Evolutionary conservation across 37 sponge, comb jelly and placozoan species (phyloP).

Genomic region (Agelas oroides): DNA sequence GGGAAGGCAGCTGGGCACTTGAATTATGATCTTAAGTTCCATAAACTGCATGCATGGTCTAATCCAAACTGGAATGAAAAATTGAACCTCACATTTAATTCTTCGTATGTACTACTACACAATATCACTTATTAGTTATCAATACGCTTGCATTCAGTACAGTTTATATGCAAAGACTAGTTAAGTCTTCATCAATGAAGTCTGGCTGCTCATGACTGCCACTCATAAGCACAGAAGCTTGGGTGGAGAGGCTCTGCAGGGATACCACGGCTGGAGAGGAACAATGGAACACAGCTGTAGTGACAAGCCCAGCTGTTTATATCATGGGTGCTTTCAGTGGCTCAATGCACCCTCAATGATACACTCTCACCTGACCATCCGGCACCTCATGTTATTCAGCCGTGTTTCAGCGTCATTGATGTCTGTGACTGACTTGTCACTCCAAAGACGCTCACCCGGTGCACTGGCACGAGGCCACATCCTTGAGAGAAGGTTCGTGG

Average conservation of each 20-base stretch:
- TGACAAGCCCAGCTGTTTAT: not conserved
- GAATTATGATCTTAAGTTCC: no score
- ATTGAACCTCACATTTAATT: no score
- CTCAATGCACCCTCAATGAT: no score
- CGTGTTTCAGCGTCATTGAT: conserved; percentile 46
- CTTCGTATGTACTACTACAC: no score
- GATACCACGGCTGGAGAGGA: conserved; percentile 47
- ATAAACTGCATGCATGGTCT: no score
- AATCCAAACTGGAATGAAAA: no score
- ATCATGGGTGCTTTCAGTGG: no score
- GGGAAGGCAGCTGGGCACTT: no score
- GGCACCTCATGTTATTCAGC: conserved; percentile 78
- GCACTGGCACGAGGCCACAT: conserved; percentile 93
- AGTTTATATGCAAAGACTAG: no score
- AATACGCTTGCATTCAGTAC: no score
- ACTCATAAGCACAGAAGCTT: conserved; percentile 54
- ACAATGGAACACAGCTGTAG: not conserved
- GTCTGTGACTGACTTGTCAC: conserved; percentile 56
- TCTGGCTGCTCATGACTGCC: conserved; percentile 2
- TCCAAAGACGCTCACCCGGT: conserved; percentile 94
- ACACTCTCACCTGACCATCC: conserved; percentile 81
- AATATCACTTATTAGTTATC: no score
- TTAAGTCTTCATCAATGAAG: no score
- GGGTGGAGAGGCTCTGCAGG: conserved; percentile 63
- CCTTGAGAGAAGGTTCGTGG: conserved; percentile 86